Conservation (phyloP, 2,888 invertebrate genomes). For the Ornithoptera alexandrae region DNA sequence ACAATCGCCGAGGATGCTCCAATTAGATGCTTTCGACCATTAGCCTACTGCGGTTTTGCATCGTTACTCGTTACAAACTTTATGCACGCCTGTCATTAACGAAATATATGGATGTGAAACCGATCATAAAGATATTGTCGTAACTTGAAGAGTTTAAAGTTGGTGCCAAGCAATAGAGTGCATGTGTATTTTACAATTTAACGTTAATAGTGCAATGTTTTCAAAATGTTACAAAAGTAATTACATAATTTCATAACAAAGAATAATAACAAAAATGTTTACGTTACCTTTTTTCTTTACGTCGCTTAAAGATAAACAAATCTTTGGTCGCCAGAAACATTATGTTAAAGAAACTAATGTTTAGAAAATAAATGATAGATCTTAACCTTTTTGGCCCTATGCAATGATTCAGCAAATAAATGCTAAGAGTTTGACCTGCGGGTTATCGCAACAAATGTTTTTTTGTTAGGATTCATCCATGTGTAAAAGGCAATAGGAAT, state of each 20-base stretch:
- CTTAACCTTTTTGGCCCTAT: not conserved
- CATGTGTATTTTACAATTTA: not conserved
- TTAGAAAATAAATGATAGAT: too few relatives aligned
- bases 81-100: slow-evolving; percentile 13
- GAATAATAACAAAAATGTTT: not conserved
- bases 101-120: not conserved
- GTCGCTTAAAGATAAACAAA: not conserved
- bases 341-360: too few relatives aligned
- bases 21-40: slow-evolving; percentile 62
- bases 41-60: slow-evolving; percentile 44
- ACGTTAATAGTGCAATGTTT: not conserved
- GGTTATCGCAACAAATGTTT: slow-evolving; percentile 2
- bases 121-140: not conserved
- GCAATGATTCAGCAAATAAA: slow-evolving; percentile 5
- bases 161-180: too few relatives aligned
- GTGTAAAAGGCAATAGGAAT: not conserved
- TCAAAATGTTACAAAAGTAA: not conserved
- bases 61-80: slow-evolving; percentile 42
- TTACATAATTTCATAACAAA: not conserved
- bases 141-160: too few relatives aligned
- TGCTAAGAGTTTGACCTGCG: slow-evolving; percentile 1
- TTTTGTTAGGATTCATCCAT: not conserved
- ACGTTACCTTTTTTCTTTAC: not conserved
- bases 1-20: slow-evolving; percentile 46
- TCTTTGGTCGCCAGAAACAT: too few relatives aligned